Evolutionary conservation across 2,888 invertebrate species (phyloP).

Genomic region (Oxystoma pomonae): DNA sequence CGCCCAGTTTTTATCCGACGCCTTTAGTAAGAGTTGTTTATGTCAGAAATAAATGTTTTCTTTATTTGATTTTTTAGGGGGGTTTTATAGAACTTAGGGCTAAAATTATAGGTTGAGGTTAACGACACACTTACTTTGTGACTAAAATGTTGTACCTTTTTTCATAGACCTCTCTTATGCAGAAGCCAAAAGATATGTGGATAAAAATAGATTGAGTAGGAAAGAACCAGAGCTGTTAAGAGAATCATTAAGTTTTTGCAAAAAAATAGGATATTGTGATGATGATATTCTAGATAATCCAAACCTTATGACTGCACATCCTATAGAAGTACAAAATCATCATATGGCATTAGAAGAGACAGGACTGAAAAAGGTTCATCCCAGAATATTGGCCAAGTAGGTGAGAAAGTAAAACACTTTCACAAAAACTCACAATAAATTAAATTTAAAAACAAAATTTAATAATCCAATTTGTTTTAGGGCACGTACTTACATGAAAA

Average conservation of each 20-base stretch:
- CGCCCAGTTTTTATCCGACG: constrained; percentile 12
- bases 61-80: no score
- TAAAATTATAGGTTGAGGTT: no score
- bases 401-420: constrained; percentile 42
- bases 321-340: constrained; percentile 57
- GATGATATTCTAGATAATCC: constrained; percentile 54
- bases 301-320: constrained; percentile 53
- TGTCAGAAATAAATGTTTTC: background rate
- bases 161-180: constrained; percentile 14
- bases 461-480: constrained; percentile 24
- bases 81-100: no score
- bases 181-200: constrained; percentile 24
- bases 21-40: constrained; percentile 13
- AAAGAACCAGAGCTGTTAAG: constrained; percentile 10
- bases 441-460: no score
- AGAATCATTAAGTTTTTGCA: constrained; percentile 31
- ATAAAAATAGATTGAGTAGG: constrained; percentile 24
- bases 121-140: no score
- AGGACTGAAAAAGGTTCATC: constrained; percentile 48
- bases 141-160: no score
- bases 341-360: constrained; percentile 59
- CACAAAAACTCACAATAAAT: no score
- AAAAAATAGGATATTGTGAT: constrained; percentile 49
- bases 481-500: constrained; percentile 24
- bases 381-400: constrained; percentile 34